These are phyloP conservation scores for Heloderma charlesbogerti DNA, from an alignment of 2,113 vertebrate genomes.

Conservation along the genomic window DNA sequence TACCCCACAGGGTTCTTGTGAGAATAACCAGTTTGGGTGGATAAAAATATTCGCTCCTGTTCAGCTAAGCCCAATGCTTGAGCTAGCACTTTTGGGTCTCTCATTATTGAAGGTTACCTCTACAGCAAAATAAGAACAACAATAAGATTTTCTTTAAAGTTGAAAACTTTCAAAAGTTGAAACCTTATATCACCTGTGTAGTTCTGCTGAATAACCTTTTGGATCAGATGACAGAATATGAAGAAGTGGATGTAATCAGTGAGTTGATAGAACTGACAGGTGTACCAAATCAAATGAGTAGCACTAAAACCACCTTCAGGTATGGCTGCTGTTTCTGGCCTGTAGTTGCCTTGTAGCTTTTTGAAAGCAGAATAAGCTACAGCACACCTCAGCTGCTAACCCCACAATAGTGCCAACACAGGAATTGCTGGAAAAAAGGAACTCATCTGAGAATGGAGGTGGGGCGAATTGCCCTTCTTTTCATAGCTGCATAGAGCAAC, in stretches of 20 bases:
- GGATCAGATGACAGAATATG: background rate
- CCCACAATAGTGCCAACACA: background rate
- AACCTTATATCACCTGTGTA: rapidly evolving
- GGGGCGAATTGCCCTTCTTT: background rate
- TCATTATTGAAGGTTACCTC: background rate
- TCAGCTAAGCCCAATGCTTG: background rate
- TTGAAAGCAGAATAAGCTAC: background rate
- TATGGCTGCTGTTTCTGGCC: slow-evolving; percentile 2
- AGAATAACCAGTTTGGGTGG: background rate
- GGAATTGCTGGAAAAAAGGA: background rate
- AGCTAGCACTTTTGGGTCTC: background rate
- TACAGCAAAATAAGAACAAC: background rate
- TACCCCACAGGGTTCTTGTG: background rate
- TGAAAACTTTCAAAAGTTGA: rapidly evolving
- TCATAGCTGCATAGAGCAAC: background rate
- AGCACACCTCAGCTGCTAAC: slow-evolving; percentile 22
- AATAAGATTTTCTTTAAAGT: background rate
- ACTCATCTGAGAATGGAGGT: background rate
- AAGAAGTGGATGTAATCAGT: background rate
- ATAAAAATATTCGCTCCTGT: background rate
- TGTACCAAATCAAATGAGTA: background rate
- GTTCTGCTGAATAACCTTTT: background rate
- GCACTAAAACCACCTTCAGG: rapidly evolving
- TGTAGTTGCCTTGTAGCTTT: background rate
- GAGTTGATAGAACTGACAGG: background rate